Evolutionary conservation across 2,113 vertebrate genomes (phyloP).

Genomic region (Planiliza haematocheilus): DNA sequence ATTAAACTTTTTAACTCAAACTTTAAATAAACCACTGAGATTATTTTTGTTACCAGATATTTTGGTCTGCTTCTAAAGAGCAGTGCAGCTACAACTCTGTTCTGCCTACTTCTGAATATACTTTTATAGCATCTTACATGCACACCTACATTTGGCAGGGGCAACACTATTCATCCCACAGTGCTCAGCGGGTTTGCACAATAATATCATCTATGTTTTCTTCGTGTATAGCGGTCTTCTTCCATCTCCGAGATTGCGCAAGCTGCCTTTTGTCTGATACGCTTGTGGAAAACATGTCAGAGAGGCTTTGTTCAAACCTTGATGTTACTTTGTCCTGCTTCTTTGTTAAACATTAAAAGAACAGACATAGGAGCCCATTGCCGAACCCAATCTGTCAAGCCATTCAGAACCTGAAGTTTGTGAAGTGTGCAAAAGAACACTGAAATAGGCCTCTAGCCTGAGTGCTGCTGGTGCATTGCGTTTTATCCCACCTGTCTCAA

Average conservation of each 20-base stretch:
- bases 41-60: constrained; percentile 38
- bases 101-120: constrained; percentile 20
- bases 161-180: constrained; percentile 43
- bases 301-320: constrained; percentile 48
- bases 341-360: constrained; percentile 68
- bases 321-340: constrained; percentile 56
- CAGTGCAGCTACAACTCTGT: constrained; percentile 10
- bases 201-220: constrained; percentile 25
- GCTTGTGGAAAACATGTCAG: constrained; percentile 61
- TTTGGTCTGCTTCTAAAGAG: constrained; percentile 20
- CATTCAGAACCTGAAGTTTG: constrained; percentile 62
- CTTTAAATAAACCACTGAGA: constrained; percentile 29
- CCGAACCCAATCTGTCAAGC: constrained; percentile 82
- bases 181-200: constrained; percentile 15
- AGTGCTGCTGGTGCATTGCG: constrained; percentile 39
- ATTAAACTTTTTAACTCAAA: constrained; percentile 35
- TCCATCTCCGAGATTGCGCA: constrained; percentile 39
- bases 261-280: constrained; percentile 29
- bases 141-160: constrained; percentile 43
- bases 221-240: constrained; percentile 12
- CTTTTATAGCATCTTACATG: constrained; percentile 34
- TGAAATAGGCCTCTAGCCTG: constrained; percentile 56
- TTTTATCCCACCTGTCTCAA: constrained; percentile 76
- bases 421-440: constrained; percentile 61
- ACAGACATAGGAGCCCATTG: constrained; percentile 52